Evolutionary conservation across 2,797 vertebrate species (phyloP), one percentile per base, ranked within the genome.

Genomic region (Oryzias sinensis): DNA sequence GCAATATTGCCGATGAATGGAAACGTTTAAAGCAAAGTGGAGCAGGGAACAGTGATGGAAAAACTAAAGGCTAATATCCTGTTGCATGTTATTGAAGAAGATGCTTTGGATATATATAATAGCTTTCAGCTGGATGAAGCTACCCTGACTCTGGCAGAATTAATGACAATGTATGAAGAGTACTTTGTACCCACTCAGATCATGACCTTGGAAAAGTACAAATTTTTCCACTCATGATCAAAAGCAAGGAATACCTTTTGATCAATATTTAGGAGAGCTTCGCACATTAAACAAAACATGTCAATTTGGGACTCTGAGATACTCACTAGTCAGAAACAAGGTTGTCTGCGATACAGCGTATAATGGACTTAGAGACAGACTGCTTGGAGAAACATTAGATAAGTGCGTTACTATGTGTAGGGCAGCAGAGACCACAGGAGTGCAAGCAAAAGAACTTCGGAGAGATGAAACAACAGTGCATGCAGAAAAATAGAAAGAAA

Each of bases 301-400:
- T 22, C 1, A 22, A 22, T 22, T 22, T 3, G 20, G 20, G 20
- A 22, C 20, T 22, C 20, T 22, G 20, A 22, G 20, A 22, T 22
- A 22, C 20, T 22, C 20, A 22, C 20, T 20, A 25, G 6, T 18
- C 18, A 54, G 41, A 25, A 41, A 54, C 20, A 43, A 22, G 22
- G 43, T 58, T 1, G 33, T 65, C n/a, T 65, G 49, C 29, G 55
- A 29, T 2, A 65, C 50, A 17, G 14, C 22, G 15, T 41, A 64
- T 4, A 51, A 56, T 44, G 25, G 40, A 49, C 56, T 45, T 0
- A 59, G 57, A 55, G 60, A 62, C 29, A 52, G 42, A 56, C 22
- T 56, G 61, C 53, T 65, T 17, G 41, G 48, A 65, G 54, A 65
- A 27, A 65, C 53, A 44, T 14, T 63, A 6, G 46, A 56, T 14